phyloP scores from a whole-genome alignment of 2,113 vertebrate species.

The Nothoprocta pentlandii region DNA sequence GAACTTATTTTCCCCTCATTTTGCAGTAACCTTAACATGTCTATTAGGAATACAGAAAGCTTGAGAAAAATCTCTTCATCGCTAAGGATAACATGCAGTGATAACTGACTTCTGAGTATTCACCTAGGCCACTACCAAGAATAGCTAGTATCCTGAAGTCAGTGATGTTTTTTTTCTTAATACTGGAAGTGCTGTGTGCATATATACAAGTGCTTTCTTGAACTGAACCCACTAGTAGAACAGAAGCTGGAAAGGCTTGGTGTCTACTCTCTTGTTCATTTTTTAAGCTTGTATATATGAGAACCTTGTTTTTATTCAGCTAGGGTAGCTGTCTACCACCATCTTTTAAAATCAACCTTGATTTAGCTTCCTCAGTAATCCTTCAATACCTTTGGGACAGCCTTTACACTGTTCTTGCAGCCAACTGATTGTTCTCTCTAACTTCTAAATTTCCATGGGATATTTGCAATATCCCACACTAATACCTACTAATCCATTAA shows the following conservation, averaged over 20 bases:
- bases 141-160: background rate
- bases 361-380: conserved; percentile 55
- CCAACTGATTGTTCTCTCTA: conserved; percentile 54
- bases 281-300: conserved; percentile 26
- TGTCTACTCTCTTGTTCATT: background rate
- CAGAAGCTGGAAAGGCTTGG: background rate
- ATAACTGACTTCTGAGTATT: background rate
- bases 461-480: conserved; percentile 49
- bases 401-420: conserved; percentile 48
- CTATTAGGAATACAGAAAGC: background rate
- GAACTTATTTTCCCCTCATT: background rate
- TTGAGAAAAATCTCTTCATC: background rate
- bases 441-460: conserved; percentile 63
- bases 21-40: background rate
- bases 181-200: background rate
- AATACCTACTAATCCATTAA: conserved; percentile 66
- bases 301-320: conserved; percentile 52
- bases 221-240: background rate
- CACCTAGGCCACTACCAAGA: background rate
- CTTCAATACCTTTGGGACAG: conserved; percentile 38
- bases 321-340: conserved; percentile 45
- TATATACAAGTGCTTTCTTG: background rate
- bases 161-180: background rate
- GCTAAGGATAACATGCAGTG: background rate
- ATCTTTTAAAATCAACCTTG: conserved; percentile 57